phyloP scores from a whole-genome alignment of 2,113 vertebrate species.

The Callipepla californica region DNA sequence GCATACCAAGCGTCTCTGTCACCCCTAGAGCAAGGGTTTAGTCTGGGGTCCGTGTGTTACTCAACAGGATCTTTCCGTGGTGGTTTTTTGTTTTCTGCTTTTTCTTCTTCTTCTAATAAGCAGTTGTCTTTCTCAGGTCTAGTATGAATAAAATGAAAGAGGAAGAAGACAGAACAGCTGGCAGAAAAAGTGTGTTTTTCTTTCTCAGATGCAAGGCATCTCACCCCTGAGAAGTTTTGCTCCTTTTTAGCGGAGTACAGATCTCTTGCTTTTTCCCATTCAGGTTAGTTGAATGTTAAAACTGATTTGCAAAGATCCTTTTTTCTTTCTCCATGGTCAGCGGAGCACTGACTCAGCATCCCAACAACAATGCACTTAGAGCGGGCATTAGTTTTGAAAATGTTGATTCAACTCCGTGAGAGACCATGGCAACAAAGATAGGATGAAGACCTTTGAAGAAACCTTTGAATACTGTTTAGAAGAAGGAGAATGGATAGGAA shows the following conservation, averaged over 20 bases:
- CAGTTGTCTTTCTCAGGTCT: conserved; percentile 44
- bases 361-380: conserved; percentile 61
- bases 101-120: background rate
- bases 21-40: background rate
- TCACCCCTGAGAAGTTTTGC: background rate
- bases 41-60: background rate
- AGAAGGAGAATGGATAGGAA: conserved; percentile 54
- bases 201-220: background rate
- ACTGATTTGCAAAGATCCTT: conserved; percentile 49
- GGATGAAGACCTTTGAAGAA: conserved; percentile 71
- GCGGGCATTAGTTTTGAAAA: conserved; percentile 60
- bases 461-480: conserved; percentile 66
- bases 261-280: conserved; percentile 18
- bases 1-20: conserved; percentile 36
- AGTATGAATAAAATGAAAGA: conserved; percentile 49
- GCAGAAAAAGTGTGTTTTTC: conserved; percentile 15
- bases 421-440: conserved; percentile 68
- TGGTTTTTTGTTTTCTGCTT: background rate
- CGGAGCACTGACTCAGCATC: conserved; percentile 67
- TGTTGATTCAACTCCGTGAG: conserved; percentile 63
- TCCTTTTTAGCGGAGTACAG: background rate
- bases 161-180: conserved; percentile 5
- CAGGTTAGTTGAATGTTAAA: conserved; percentile 60
- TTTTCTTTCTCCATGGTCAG: conserved; percentile 27
- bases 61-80: conserved; percentile 4